Base-by-base conservation (phyloP, 2,113 vertebrate genomes). In the Pseudorasbora parva region DNA sequence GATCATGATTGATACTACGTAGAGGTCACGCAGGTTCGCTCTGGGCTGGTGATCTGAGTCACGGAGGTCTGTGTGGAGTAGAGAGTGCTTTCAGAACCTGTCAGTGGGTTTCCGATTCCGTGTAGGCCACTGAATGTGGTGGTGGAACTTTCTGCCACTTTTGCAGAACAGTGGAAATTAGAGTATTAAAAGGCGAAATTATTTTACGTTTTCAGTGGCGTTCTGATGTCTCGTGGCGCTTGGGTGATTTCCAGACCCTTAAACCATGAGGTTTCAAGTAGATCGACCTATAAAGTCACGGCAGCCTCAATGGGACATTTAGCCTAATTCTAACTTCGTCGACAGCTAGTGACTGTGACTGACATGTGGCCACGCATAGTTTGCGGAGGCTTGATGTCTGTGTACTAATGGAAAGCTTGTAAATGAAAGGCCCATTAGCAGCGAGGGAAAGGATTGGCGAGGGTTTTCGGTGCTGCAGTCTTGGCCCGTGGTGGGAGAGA, bases 301-400 rank as follows among this genome's bases (percentile, higher is more conserved):
- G 47, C 49, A 9, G 25, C 56, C 33, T 83, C 25, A 8, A 21
- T 25, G 23, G 59, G 64, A 41, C 30, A 4, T 73, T 60, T 21
- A 49, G 27, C 45, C 54, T 59, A 21, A 54, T 77, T 76, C 51
- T 54, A 37, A 72, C 27, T 12, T 59, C 17, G 27, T 60, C 15
- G 0, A 37, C n/a, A 78, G 54, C 45, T 17, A 33, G 62, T 71
- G 64, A 51, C 73, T 73, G 54, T 71, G 76, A 79, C 47, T 72
- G 83, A 84, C 51, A 78, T 71, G 76, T 78, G 71, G 78, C 60
- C 23, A 0, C 4, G 82, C 75, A 59, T 41, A 74, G 54, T 81
- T 72, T 59, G 60, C 19, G 92, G 91, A 91, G 91, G 82, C 89
- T 78, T 72, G 68, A 86, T 88, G 91, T 91, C 90, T 91, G 88